A percentile compares a stretch with the other conserved stretches of the same genome.
phyloP scores from a whole-genome alignment of 2,113 vertebrate genomes.

The Bubalus kerabau region DNA sequence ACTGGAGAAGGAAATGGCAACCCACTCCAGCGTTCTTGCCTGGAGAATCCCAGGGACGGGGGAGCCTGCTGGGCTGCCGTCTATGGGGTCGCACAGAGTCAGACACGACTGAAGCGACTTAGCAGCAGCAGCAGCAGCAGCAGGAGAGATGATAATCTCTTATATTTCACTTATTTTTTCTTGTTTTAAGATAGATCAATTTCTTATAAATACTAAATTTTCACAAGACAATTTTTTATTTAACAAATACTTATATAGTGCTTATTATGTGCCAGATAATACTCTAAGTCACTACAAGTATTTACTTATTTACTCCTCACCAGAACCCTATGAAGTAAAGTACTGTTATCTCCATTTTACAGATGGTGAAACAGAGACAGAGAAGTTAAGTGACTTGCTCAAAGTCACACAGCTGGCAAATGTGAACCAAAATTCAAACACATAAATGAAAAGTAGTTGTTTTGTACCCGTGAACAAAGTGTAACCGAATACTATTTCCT shows the following conservation, averaged over 20 bases:
- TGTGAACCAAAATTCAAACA: slow-evolving; percentile 18
- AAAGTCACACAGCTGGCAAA: background rate
- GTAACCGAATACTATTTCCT: slow-evolving; percentile 90
- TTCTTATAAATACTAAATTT: background rate
- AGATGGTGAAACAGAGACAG: slow-evolving; percentile 35
- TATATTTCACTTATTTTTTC: slow-evolving; percentile 3
- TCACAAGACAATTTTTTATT: background rate
- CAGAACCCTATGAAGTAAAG: background rate
- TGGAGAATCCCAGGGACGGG: too few species aligned
- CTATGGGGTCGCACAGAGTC: too few species aligned
- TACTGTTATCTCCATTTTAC: background rate
- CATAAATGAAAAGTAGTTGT: slow-evolving; percentile 54
- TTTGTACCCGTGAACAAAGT: slow-evolving; percentile 96
- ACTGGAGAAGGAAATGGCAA: too few species aligned
- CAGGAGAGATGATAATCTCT: background rate
- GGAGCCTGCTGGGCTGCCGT: too few species aligned
- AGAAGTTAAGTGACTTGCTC: background rate
- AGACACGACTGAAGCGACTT: too few species aligned
- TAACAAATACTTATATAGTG: background rate
- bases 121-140: too few species aligned
- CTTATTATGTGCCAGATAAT: background rate
- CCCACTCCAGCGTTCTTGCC: too few species aligned
- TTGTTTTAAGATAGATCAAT: background rate
- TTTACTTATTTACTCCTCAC: background rate
- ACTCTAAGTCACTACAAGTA: background rate